phyloP scores from a whole-genome alignment of 1,140 invertebrate species.

The Sweltsa coloradensis region DNA sequence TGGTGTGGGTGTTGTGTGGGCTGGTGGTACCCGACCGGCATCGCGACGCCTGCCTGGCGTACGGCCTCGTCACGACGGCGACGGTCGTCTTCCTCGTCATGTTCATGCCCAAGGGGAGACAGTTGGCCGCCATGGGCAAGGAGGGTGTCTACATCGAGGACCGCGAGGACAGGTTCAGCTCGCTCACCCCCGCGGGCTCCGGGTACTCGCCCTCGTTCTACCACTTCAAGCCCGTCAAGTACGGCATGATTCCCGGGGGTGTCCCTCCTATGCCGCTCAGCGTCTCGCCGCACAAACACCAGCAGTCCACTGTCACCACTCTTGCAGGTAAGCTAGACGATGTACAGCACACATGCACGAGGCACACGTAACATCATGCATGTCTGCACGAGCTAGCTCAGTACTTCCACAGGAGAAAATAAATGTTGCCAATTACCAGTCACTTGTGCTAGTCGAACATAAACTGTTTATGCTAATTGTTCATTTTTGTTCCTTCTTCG shows the following conservation, averaged over 20 bases:
- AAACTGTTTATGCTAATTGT: too few species aligned
- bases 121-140: slow-evolving; percentile 76
- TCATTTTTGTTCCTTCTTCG: too few species aligned
- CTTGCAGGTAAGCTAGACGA: slow-evolving; percentile 28
- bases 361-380: too few species aligned
- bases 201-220: slow-evolving; percentile 82
- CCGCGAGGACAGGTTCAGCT: slow-evolving; percentile 60
- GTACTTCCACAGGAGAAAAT: too few species aligned
- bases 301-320: slow-evolving; percentile 34
- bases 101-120: slow-evolving; percentile 89
- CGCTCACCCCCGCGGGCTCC: slow-evolving; percentile 59
- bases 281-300: neutral
- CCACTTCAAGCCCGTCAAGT: slow-evolving; percentile 75
- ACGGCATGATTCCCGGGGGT: slow-evolving; percentile 20
- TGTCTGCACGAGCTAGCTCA: too few species aligned
- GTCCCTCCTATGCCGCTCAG: neutral
- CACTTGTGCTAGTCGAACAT: too few species aligned
- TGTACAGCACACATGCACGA: neutral
- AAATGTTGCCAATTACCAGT: too few species aligned
- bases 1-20: slow-evolving; percentile 66
- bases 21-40: slow-evolving; percentile 61
- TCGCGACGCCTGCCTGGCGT: slow-evolving; percentile 76
- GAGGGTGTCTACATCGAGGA: slow-evolving; percentile 67
- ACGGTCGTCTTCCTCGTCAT: slow-evolving; percentile 78
- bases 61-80: slow-evolving; percentile 70